Base-by-base conservation (phyloP, 2,888 invertebrate species). In the Lepidonotus clava region DNA sequence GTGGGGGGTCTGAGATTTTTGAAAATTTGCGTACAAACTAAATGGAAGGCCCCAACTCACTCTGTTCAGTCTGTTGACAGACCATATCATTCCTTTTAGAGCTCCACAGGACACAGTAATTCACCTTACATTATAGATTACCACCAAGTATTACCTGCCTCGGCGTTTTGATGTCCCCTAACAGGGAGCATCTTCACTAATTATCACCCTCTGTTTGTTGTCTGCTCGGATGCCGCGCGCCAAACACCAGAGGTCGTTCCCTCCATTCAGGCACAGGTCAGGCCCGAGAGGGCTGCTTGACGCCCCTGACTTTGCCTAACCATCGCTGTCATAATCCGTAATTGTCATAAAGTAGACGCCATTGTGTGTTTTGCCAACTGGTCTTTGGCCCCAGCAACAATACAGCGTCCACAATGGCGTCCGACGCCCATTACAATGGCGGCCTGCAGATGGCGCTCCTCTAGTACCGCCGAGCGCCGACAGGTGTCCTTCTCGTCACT, bases 361-460 rank as follows among this genome's bases (percentile, higher is more conserved):
- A 36, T 76, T 76, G 76, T 76, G 76, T 76, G 61, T 61, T 61
- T 61, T 61, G 28, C 61, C 61, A 61, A 61, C 61, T 61, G 61
- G 28, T 61, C 61, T 61, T 61, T 32, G 14, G n/a, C n/a, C 24
- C 28, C 61, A 8, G n/a, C n/a, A 2, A 61, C 61, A 61, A 61
- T 61, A 61, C 24, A 61, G 28, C 61, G 53, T 11, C 14, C 61
- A 61, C 61, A 61, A 61, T 61, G 28, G 61, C 61, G 61, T 28
- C 28, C 28, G 61, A 61, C 61, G 61, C 61, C 71, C 18, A 34
- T 24, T 36, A 71, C 71, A 71, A 71, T 71, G 24, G 38, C 21
- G 21, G 71, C 71, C 36, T 71, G 71, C 71, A 71, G 71, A 71
- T 71, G 71, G 71, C 71, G 71, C 71, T 38, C 34, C 36, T 34